Conservation (phyloP, 2,113 vertebrate species). For the Pao palembangensis region DNA sequence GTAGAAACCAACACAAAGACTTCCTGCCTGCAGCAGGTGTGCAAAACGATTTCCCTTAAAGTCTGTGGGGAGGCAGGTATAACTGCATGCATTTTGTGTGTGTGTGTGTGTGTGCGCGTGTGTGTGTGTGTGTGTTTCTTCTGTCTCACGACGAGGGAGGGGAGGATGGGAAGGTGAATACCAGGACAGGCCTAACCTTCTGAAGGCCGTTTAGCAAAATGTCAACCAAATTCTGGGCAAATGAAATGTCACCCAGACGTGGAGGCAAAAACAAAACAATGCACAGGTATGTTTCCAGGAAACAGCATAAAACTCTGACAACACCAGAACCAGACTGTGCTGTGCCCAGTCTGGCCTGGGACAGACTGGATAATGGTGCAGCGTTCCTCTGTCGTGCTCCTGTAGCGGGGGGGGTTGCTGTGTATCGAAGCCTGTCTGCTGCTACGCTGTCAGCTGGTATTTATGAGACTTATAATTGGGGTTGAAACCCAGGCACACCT, state of each 20-base stretch:
- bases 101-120: slow-evolving; percentile 20
- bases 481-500: slow-evolving; percentile 53
- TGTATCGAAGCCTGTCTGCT: slow-evolving; percentile 52
- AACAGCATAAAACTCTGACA: too few relatives aligned
- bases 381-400: slow-evolving; percentile 1
- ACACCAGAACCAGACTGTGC: too few relatives aligned
- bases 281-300: slow-evolving; percentile 11
- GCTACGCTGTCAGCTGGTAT: slow-evolving; percentile 60
- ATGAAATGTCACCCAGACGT: slow-evolving; percentile 44
- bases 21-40: slow-evolving; percentile 26
- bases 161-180: slow-evolving; percentile 58
- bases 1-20: slow-evolving; percentile 34
- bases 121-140: slow-evolving; percentile 18
- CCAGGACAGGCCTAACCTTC: slow-evolving; percentile 50
- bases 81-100: neutral
- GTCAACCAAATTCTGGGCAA: slow-evolving; percentile 43
- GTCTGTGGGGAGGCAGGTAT: slow-evolving; percentile 23
- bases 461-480: slow-evolving; percentile 61
- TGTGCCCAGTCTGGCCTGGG: too few relatives aligned
- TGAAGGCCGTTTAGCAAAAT: slow-evolving; percentile 55
- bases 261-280: slow-evolving; percentile 4
- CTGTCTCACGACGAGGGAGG: slow-evolving; percentile 48
- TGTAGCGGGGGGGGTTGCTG: slow-evolving; percentile 19
- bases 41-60: slow-evolving; percentile 37
- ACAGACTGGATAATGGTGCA: slow-evolving; percentile 12